phyloP scores from a whole-genome alignment of 2,888 invertebrate genomes.

The Synanthedon vespiformis region DNA sequence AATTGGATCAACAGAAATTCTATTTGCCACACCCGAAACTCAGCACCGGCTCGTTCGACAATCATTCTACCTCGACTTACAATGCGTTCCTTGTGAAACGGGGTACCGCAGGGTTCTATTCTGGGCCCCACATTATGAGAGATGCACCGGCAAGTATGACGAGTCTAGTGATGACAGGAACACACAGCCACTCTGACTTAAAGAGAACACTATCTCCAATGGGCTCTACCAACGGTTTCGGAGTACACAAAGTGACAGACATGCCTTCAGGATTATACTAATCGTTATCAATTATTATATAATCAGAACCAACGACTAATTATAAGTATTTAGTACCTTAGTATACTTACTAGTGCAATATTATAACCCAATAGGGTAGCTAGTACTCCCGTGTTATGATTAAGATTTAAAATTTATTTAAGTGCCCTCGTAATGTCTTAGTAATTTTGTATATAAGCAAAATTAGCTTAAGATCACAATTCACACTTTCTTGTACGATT shows the following conservation, averaged over 20 bases:
- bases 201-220: slow-evolving; percentile 54
- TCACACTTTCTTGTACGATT: slow-evolving; percentile 4
- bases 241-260: slow-evolving; percentile 76
- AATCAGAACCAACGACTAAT: slow-evolving; percentile 65
- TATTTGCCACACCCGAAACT: slow-evolving; percentile 42
- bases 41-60: slow-evolving; percentile 43
- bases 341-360: slow-evolving; percentile 60
- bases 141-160: slow-evolving; percentile 64
- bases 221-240: slow-evolving; percentile 45
- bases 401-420: neutral
- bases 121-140: slow-evolving; percentile 64
- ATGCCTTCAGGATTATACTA: slow-evolving; percentile 80
- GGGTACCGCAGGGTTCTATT: slow-evolving; percentile 76
- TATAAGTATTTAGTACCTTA: slow-evolving; percentile 51
- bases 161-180: slow-evolving; percentile 53
- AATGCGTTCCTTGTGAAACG: slow-evolving; percentile 72
- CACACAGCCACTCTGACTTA: slow-evolving; percentile 56
- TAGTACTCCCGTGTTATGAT: neutral
- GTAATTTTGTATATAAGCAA: slow-evolving; percentile 63
- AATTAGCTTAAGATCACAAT: slow-evolving; percentile 61
- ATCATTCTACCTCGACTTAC: slow-evolving; percentile 31
- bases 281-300: slow-evolving; percentile 16
- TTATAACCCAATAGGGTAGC: slow-evolving; percentile 27
- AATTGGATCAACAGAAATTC: slow-evolving; percentile 46
- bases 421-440: slow-evolving; percentile 35